Conservation (phyloP, 2,797 vertebrate species). For the Phylloscopus collybita region DNA sequence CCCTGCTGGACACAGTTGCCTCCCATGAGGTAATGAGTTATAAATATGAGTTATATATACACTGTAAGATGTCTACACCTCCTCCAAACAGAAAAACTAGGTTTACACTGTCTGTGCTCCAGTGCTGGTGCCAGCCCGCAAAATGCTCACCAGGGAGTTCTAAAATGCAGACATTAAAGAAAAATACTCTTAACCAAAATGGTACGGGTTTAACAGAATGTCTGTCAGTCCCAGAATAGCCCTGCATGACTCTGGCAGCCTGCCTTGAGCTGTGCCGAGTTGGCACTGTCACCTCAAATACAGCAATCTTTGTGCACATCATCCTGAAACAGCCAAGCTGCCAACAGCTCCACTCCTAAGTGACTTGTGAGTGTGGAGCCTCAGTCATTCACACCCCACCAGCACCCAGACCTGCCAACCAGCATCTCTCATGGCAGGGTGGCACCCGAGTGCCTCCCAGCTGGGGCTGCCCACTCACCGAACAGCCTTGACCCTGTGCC, state of each 20-base stretch:
- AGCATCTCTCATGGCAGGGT: background rate
- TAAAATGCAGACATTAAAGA: slow-evolving; percentile 53
- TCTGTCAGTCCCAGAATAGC: slow-evolving; percentile 38
- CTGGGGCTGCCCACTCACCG: slow-evolving; percentile 76
- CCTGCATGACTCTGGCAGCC: slow-evolving; percentile 13
- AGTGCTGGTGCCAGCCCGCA: background rate
- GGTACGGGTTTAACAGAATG: background rate
- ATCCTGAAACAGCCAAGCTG: background rate
- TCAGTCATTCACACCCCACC: background rate
- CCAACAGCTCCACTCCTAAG: background rate
- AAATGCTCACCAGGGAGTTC: slow-evolving; percentile 39
- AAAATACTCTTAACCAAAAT: slow-evolving; percentile 11
- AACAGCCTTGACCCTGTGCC: slow-evolving; percentile 95
- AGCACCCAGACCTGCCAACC: accelerated
- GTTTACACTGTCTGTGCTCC: background rate
- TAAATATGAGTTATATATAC: slow-evolving; percentile 48
- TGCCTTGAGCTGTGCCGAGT: background rate
- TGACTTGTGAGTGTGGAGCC: accelerated
- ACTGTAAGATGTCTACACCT: slow-evolving; percentile 20
- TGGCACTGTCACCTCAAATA: slow-evolving; percentile 9
- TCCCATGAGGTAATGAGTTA: slow-evolving; percentile 41
- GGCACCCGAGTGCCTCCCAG: background rate
- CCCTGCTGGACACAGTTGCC: background rate
- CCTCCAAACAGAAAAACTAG: slow-evolving; percentile 15
- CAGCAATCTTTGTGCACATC: background rate